phyloP scores from a whole-genome alignment of 2,797 vertebrate species.

The Stomatorhinus walkeri region DNA sequence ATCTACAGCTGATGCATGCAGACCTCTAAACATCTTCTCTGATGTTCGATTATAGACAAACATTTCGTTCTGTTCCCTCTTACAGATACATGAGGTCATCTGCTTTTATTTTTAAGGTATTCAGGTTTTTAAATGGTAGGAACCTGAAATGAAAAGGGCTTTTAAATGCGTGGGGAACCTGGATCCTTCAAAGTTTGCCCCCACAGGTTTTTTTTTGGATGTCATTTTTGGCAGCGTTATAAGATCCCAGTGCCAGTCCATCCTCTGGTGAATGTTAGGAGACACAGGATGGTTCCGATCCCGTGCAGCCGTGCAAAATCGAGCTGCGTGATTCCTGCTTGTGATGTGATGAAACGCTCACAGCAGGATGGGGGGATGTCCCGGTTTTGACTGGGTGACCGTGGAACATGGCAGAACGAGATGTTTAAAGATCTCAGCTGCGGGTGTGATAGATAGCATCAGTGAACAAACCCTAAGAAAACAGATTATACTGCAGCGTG shows the following conservation, averaged over 20 bases:
- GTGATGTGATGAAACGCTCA: background rate
- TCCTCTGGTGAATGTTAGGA: background rate
- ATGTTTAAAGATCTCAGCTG: slow-evolving; percentile 1
- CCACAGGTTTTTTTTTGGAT: background rate
- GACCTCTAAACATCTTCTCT: background rate
- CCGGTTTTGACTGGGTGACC: too few species aligned
- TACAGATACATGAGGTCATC: background rate
- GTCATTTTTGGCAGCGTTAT: background rate
- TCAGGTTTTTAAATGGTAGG: background rate
- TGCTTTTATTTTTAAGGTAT: background rate
- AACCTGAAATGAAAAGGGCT: background rate
- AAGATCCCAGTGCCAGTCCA: background rate
- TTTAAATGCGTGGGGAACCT: background rate
- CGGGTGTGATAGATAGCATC: background rate
- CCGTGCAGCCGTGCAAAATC: background rate
- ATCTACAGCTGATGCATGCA: background rate
- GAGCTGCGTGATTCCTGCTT: background rate
- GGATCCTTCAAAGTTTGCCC: background rate
- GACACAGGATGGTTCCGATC: background rate
- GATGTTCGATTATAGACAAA: slow-evolving; percentile 13
- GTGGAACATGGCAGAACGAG: background rate
- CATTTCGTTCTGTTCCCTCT: background rate
- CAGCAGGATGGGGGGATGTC: background rate
- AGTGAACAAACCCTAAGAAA: background rate
- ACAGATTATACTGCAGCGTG: background rate